Evolutionary conservation across 1,140 invertebrate genomes (phyloP).

Genomic region (Popillia japonica): DNA sequence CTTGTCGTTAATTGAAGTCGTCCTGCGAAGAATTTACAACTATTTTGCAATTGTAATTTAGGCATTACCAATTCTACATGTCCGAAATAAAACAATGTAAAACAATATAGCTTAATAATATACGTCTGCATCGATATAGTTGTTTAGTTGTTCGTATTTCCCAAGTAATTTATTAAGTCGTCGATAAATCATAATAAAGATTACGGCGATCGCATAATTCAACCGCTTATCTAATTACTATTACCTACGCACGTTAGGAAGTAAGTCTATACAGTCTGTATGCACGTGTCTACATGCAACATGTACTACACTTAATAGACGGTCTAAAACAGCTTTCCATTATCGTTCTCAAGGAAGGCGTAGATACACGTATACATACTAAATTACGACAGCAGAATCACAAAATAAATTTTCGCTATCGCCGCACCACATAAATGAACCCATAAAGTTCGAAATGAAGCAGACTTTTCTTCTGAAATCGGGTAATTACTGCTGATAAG

Average conservation of each 20-base stretch:
- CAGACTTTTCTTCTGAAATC: constrained; percentile 33
- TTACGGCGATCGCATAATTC: constrained; percentile 31
- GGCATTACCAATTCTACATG: neutral
- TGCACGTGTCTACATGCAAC: neutral
- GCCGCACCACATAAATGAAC: constrained; percentile 34
- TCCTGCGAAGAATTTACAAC: no score
- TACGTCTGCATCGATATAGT: neutral
- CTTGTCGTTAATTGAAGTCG: no score
- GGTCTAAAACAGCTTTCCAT: constrained; percentile 29
- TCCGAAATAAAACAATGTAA: neutral
- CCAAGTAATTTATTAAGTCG: constrained; percentile 15
- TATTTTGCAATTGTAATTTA: neutral
- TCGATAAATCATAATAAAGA: constrained; percentile 33
- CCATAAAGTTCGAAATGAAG: constrained; percentile 34
- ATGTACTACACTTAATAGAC: constrained; percentile 24
- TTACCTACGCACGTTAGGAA: constrained; percentile 27
- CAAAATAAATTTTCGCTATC: constrained; percentile 34
- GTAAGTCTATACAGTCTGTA: neutral
- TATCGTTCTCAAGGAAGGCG: constrained; percentile 26
- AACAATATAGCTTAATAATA: neutral
- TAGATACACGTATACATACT: constrained; percentile 21
- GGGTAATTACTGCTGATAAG: constrained; percentile 29
- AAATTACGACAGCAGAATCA: constrained; percentile 27
- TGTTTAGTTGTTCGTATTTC: constrained; percentile 21
- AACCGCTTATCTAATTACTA: constrained; percentile 31